These are phyloP conservation scores for Camponotus vicinus DNA, from an alignment of 1,140 invertebrate species.

Conservation along the genomic window DNA sequence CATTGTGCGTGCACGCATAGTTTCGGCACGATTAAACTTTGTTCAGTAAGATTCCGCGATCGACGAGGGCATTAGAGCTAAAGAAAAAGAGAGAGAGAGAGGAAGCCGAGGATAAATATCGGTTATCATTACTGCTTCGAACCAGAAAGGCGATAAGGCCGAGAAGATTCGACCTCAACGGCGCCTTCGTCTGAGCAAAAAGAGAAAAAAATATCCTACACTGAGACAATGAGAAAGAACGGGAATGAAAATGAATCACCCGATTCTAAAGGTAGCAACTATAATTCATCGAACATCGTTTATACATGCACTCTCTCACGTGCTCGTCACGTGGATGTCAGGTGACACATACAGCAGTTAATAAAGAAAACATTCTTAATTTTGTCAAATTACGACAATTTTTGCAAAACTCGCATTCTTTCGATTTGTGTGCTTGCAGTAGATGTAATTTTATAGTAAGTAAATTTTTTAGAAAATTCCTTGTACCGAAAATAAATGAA, in stretches of 20 bases:
- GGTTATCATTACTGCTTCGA: conserved; percentile 72
- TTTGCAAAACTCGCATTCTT: background rate
- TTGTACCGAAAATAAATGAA: background rate
- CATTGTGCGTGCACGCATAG: background rate
- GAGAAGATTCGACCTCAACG: conserved; percentile 65
- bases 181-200: conserved; percentile 53
- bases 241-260: background rate
- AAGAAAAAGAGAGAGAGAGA: conserved; percentile 30
- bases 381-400: background rate
- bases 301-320: background rate
- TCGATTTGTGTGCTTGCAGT: background rate
- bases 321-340: conserved; percentile 45
- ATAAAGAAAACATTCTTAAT: background rate
- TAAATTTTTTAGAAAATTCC: background rate
- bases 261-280: background rate
- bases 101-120: conserved; percentile 63
- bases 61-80: conserved; percentile 52
- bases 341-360: background rate
- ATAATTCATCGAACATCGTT: background rate
- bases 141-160: conserved; percentile 71
- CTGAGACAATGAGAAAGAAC: background rate
- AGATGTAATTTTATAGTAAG: background rate
- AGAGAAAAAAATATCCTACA: conserved; percentile 32
- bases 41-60: conserved; percentile 73
- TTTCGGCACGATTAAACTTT: conserved; percentile 73